Percentiles rank a stretch among this genome's conserved stretches.
Conservation (phyloP, 2,113 vertebrate genomes). For the Oceanites oceanicus region DNA sequence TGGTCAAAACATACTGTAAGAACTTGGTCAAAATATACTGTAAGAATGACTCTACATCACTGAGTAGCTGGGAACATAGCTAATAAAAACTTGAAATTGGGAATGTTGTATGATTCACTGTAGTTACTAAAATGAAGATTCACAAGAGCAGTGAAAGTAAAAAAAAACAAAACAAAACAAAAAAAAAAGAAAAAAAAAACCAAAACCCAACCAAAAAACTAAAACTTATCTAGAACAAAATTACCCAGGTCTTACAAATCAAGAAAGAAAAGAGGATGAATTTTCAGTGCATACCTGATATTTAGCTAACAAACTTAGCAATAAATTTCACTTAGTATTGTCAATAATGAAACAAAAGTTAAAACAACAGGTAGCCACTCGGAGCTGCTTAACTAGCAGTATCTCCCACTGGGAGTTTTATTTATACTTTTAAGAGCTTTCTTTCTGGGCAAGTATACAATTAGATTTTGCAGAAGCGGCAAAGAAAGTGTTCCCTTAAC, state of each 20-base stretch:
- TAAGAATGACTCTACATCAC: background rate
- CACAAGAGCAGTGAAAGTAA: background rate
- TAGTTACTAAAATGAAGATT: background rate
- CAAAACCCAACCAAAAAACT: background rate
- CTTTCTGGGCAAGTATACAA: background rate
- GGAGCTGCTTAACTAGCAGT: background rate
- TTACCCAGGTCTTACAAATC: background rate
- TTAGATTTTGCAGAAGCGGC: background rate
- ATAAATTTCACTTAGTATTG: background rate
- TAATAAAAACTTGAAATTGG: background rate
- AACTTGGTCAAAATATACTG: background rate
- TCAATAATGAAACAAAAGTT: background rate
- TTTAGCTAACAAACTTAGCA: background rate
- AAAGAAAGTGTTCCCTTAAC: background rate
- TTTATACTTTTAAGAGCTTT: background rate
- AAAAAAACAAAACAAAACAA: background rate
- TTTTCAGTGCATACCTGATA: background rate
- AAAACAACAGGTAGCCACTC: background rate
- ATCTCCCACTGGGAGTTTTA: background rate
- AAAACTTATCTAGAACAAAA: background rate
- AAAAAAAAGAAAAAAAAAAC: background rate
- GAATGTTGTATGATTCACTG: background rate
- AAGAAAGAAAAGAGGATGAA: background rate
- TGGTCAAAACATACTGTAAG: background rate
- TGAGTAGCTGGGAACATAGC: background rate